These are phyloP conservation scores for pig (Sus scrofa) DNA, from an alignment of 2,113 vertebrate genomes.

Conservation along the genomic window T2T-Sscrofa CM000812.6:30255001-30255500, in stretches of 20 bases:
- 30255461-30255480: background rate
- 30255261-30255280: background rate
- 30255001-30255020: slow-evolving; percentile 66
- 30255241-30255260: slow-evolving; percentile 69
- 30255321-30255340: background rate
- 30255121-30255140: slow-evolving; percentile 70
- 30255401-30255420: background rate
- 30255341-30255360: background rate
- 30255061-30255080: slow-evolving; percentile 80
- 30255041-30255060: slow-evolving; percentile 57
- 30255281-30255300: background rate
- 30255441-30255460: background rate
- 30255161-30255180: slow-evolving; percentile 69
- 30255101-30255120: slow-evolving; percentile 72
- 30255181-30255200: slow-evolving; percentile 56
- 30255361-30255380: background rate
- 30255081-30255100: slow-evolving; percentile 63
- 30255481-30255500: background rate
- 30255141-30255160: slow-evolving; percentile 76
- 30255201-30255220: slow-evolving; percentile 28
- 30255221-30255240: slow-evolving; percentile 56
- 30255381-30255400: background rate
- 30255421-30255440: background rate
- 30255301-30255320: slow-evolving; percentile 5
- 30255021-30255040: slow-evolving; percentile 70